phyloP scores from a whole-genome alignment of 2,888 invertebrate species.

The Anthoptus insignis region DNA sequence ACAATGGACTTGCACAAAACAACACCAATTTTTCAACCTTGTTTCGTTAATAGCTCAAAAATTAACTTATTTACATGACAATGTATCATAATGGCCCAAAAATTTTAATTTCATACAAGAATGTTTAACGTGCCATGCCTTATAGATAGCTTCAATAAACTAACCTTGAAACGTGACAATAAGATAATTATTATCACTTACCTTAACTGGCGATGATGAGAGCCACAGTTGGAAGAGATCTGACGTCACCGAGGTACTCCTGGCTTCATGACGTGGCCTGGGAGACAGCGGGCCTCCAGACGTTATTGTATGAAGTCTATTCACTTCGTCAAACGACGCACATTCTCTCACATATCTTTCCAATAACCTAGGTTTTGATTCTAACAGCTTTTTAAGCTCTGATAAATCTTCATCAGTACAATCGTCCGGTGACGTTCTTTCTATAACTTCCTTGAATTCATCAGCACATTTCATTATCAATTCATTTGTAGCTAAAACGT shows the following conservation, averaged over 20 bases:
- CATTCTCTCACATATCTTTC: constrained; percentile 93
- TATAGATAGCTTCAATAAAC: no score
- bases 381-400: constrained; percentile 73
- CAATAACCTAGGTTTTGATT: constrained; percentile 88
- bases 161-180: constrained; percentile 27
- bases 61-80: no score
- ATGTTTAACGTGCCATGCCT: no score
- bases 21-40: no score
- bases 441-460: constrained; percentile 75
- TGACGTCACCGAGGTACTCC: constrained; percentile 92
- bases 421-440: constrained; percentile 74
- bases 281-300: constrained; percentile 83
- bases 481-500: constrained; percentile 70
- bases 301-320: constrained; percentile 86
- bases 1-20: no score
- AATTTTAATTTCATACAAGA: no score
- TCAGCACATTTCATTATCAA: constrained; percentile 69
- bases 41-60: no score
- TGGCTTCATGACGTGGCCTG: constrained; percentile 81
- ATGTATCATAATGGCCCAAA: no score
- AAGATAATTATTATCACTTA: constrained; percentile 62
- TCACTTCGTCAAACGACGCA: constrained; percentile 89
- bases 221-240: constrained; percentile 96
- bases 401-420: constrained; percentile 76
- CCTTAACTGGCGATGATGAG: constrained; percentile 92